Conservation (phyloP, 1,140 invertebrate genomes). For the Conus ventricosus region DNA sequence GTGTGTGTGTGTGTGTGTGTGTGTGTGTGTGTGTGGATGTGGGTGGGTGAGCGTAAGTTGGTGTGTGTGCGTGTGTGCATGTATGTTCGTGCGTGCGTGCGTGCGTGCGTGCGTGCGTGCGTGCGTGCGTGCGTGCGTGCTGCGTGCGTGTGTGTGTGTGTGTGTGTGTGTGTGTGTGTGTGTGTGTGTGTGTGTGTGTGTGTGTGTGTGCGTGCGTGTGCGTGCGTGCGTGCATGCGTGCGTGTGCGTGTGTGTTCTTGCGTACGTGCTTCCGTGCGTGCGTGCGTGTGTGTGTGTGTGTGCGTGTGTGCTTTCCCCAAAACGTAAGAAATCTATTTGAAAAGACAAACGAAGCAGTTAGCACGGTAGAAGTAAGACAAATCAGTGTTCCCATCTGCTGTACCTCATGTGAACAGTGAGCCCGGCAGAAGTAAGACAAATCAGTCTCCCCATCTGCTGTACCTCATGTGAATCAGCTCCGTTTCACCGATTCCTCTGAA, state of each 20-base stretch:
- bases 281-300: background rate
- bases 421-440: too few species aligned
- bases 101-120: background rate
- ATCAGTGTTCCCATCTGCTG: too few species aligned
- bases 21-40: conserved; percentile 1
- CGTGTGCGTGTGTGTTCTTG: background rate
- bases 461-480: too few species aligned
- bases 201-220: background rate
- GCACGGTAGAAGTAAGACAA: too few species aligned
- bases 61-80: background rate
- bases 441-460: too few species aligned
- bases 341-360: too few species aligned
- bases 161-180: conserved; percentile 10
- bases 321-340: too few species aligned
- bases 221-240: background rate
- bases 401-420: too few species aligned
- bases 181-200: background rate
- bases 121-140: background rate
- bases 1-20: background rate
- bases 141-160: conserved; percentile 9
- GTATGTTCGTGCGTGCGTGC: background rate
- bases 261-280: background rate
- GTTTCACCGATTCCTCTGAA: too few species aligned
- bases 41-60: background rate
- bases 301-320: background rate